Evolutionary conservation across 2,888 invertebrate species (phyloP).

Genomic region (Zygogramma bicolorata): DNA sequence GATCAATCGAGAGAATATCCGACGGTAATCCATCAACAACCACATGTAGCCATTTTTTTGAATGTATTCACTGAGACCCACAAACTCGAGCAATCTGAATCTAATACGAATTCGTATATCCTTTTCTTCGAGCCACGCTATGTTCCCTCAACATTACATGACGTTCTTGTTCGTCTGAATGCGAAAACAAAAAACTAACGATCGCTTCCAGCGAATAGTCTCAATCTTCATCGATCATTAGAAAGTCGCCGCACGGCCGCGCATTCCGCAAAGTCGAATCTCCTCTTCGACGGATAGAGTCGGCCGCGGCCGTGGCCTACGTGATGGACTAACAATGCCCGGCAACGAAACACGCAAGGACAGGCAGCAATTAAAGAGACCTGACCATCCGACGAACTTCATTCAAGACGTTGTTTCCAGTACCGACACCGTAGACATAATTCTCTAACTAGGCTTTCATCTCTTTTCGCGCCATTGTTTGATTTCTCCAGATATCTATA

Average conservation of each 20-base stretch:
- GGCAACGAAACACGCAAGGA: conserved; percentile 13
- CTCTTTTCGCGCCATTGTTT: not conserved
- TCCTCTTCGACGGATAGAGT: not conserved
- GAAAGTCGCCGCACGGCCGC: not conserved
- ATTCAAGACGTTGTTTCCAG: not conserved
- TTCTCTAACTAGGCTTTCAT: not conserved
- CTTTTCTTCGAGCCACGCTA: no score
- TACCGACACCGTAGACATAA: not conserved
- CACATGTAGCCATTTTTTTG: no score
- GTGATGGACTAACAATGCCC: conserved; percentile 27
- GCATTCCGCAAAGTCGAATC: not conserved
- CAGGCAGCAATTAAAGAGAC: conserved; percentile 11
- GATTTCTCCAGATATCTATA: no score
- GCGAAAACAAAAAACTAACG: not conserved
- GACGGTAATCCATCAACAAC: no score
- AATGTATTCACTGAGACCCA: no score
- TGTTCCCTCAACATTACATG: no score
- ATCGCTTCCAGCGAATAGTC: not conserved
- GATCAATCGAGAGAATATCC: no score
- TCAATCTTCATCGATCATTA: not conserved
- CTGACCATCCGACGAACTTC: conserved; percentile 9
- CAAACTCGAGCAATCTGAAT: no score
- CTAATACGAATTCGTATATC: no score
- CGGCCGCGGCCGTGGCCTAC: conserved; percentile 15
- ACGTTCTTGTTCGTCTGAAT: no score